Conservation (phyloP, 2,888 invertebrate genomes). For the Apamea crenata region DNA sequence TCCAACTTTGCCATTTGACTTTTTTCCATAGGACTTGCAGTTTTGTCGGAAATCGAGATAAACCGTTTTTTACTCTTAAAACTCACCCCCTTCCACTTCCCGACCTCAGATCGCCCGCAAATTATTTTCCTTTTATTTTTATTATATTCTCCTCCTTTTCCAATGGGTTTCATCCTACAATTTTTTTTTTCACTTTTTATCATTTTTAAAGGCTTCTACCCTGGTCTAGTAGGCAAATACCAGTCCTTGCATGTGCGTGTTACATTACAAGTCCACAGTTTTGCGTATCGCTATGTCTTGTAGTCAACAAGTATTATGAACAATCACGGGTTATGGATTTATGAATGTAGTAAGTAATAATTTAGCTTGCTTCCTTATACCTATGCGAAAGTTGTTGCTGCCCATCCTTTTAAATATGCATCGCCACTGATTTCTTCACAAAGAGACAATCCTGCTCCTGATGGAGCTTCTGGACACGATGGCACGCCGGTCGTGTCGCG, state of each 20-base stretch:
- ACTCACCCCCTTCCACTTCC: too few relatives aligned
- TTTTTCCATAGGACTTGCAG: too few relatives aligned
- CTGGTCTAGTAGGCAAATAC: background rate
- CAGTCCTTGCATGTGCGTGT: background rate
- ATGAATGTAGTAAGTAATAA: background rate
- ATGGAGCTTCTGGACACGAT: conserved; percentile 7
- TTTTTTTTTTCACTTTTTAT: too few relatives aligned
- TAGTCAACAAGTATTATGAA: background rate
- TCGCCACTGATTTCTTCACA: background rate
- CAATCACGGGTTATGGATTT: background rate
- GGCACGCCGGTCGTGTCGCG: background rate
- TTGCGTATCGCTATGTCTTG: background rate
- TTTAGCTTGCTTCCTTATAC: background rate
- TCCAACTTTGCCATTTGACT: too few relatives aligned
- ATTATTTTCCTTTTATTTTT: too few relatives aligned
- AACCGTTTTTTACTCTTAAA: too few relatives aligned
- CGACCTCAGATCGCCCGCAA: too few relatives aligned
- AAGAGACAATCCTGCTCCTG: background rate
- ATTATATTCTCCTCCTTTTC: too few relatives aligned
- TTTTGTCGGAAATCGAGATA: too few relatives aligned
- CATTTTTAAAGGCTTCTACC: too few relatives aligned
- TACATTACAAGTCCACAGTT: background rate
- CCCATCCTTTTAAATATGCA: background rate
- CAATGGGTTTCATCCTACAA: too few relatives aligned
- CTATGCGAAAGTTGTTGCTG: too few relatives aligned